Base-by-base conservation (phyloP, 2,888 invertebrate species). In the Scrobipalpa atriplicella region DNA sequence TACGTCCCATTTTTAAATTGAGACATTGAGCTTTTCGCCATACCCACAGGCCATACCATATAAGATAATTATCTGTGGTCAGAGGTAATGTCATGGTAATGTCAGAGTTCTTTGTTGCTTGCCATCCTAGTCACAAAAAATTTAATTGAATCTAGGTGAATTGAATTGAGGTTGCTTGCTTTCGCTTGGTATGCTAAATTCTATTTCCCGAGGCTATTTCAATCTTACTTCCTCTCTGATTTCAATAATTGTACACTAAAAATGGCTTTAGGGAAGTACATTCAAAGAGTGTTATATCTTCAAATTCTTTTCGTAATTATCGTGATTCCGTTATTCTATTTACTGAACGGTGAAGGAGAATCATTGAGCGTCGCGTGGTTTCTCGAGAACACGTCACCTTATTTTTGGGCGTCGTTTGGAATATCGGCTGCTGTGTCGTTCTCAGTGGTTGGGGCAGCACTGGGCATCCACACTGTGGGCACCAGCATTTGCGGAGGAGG, bases 401-500 rank as follows among this genome's bases (percentile, higher is more conserved):
- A 98, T 86, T 97, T 99, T 97, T 99, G 99, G 99, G 97, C 97
- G 47, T 95, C 96, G 67, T 90, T 98, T 76, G 99, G 99, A 13
- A 97, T 99, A 77, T 98, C 98, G 29, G 93, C 99, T 58, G 95
- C 99, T 11, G 99, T 99, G n/a, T 95, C 99, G 0, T 92, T 99
- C 61, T 99, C 99, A 6, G 99, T 99, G 39, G 97, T 99, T 61
- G 99, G 99, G 68, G 99, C 99, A 71, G 99, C 99, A 69, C 94
- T 98, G 97, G 99, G 99, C 65, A 99, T 99, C 80, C 98, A 98
- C 90, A 98, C 99, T 41, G 98, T 98, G 2, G 99, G 99, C 70
- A 96, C 97, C 64, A 98, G 98, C 84, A 99, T 99, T 86, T 94
- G 99, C 69, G 99, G 99, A 68, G 99, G 97, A 72, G 99, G 99